phyloP scores from a whole-genome alignment of 2,888 invertebrate species.

The Lycophotia porphyrea region DNA sequence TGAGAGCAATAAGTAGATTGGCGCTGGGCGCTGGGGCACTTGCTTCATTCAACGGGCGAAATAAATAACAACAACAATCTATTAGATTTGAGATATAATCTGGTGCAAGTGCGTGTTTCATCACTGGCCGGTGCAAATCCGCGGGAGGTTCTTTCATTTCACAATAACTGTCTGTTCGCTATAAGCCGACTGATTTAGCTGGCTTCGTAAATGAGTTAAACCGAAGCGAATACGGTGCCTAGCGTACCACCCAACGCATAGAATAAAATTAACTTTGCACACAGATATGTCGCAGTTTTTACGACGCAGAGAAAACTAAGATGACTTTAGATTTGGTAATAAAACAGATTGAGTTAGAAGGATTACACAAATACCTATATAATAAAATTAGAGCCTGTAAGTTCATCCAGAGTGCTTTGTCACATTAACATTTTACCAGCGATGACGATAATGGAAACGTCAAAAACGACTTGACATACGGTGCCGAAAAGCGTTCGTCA shows the following conservation, averaged over 20 bases:
- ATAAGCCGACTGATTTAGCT: slow-evolving; percentile 80
- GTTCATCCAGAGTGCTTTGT: neutral
- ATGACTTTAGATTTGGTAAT: neutral
- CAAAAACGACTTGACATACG: neutral
- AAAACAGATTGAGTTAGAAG: neutral
- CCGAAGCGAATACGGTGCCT: slow-evolving; percentile 79
- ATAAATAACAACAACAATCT: slow-evolving; percentile 76
- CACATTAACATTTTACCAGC: neutral
- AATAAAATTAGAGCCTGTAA: neutral
- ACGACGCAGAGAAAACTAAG: neutral
- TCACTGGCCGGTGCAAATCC: slow-evolving; percentile 76
- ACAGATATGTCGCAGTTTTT: slow-evolving; percentile 53
- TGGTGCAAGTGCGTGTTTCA: slow-evolving; percentile 79
- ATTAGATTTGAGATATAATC: slow-evolving; percentile 80
- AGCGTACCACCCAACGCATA: slow-evolving; percentile 75
- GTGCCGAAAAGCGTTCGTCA: neutral
- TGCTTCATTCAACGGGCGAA: slow-evolving; percentile 73
- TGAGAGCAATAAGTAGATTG: slow-evolving; percentile 55
- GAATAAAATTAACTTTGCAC: slow-evolving; percentile 68
- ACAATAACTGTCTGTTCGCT: slow-evolving; percentile 76
- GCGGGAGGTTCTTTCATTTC: slow-evolving; percentile 81
- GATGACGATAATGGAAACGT: no score
- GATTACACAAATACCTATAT: neutral
- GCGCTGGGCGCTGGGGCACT: slow-evolving; percentile 56
- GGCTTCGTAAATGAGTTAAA: slow-evolving; percentile 80